Evolutionary conservation across 2,113 vertebrate genomes (phyloP), one percentile per base, ranked within the genome.

Genomic region (Xenus cinereus): DNA sequence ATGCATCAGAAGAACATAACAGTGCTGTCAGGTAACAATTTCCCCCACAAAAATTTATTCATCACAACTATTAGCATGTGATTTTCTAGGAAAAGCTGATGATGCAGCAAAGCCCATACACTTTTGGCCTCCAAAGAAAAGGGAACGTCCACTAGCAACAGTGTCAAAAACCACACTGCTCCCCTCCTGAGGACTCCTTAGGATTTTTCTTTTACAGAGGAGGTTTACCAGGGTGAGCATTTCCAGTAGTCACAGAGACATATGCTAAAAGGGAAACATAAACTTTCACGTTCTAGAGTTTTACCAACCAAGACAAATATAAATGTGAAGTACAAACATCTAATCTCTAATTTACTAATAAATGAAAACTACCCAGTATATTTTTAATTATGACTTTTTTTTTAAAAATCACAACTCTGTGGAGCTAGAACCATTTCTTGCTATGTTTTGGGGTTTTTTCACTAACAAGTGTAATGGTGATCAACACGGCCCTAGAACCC

Each of bases 391-490:
- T 33, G 2, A n/a, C 37, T 17, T 15, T 63, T 19, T 43, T 30
- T 26, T 4, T 1, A 30, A 63, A 45, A 48, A 28, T 37, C 45
- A 53, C 5, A 35, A 4, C 9, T 84, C 23, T 5, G 4, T 20
- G 60, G n/a, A 82, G 21, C 24, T 48, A 51, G 21, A 82, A 54
- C 22, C 20, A 8, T 63, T 87, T 78, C 45, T 62, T 66, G 24
- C 21, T 81, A 3, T 57, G 24, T 15, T 60, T 45, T 53, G 20
- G 45, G 9, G 2, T 81, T 81, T 10, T 77, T 74, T 28, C 51
- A 24, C 18, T 8, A 3, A 27, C 2, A 1, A 45, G 5, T 23
- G 2, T 35, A 46, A 60, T 10, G 12, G 3, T 59, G 26, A 7
- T 20, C 46, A 60, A 2, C 26, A 72, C 6, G 7, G 41, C 12